Percentiles rank a stretch among this genome's conserved stretches.
phyloP scores from a whole-genome alignment of 2,113 vertebrate species.

The Hassar affinis region DNA sequence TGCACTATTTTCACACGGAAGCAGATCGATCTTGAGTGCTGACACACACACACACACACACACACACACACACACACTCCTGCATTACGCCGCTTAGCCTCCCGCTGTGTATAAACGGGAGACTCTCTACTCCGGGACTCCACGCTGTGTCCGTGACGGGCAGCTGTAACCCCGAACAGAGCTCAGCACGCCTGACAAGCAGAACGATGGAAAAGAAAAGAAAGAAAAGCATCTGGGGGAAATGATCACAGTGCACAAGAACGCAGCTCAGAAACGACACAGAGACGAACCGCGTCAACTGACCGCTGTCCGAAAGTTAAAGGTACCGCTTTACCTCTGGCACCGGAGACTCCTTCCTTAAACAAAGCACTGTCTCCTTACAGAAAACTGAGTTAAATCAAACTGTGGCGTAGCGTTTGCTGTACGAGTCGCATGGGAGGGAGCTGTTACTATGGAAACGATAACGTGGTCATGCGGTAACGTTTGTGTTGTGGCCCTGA shows the following conservation, averaged over 20 bases:
- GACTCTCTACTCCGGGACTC: neutral
- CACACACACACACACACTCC: conserved; percentile 12
- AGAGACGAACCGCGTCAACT: too few relatives aligned
- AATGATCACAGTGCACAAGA: neutral
- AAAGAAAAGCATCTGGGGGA: neutral
- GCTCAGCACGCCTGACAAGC: neutral
- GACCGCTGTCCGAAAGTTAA: neutral
- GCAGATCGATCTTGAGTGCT: conserved; percentile 13
- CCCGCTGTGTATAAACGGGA: conserved; percentile 1
- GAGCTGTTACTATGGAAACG: neutral
- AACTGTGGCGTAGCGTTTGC: too few relatives aligned
- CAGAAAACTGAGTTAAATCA: too few relatives aligned
- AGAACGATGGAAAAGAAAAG: neutral
- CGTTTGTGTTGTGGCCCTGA: neutral
- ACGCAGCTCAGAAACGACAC: neutral
- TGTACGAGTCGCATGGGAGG: neutral
- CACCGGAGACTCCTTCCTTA: neutral
- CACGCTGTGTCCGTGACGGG: neutral
- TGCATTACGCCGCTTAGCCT: neutral
- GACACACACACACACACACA: neutral
- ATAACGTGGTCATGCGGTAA: neutral
- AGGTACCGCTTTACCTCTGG: neutral
- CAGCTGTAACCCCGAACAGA: neutral
- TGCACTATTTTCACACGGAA: conserved; percentile 9
- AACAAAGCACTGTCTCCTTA: neutral